Evolutionary conservation across 2,113 vertebrate genomes (phyloP).

Genomic region (Vulpes lagopus): DNA sequence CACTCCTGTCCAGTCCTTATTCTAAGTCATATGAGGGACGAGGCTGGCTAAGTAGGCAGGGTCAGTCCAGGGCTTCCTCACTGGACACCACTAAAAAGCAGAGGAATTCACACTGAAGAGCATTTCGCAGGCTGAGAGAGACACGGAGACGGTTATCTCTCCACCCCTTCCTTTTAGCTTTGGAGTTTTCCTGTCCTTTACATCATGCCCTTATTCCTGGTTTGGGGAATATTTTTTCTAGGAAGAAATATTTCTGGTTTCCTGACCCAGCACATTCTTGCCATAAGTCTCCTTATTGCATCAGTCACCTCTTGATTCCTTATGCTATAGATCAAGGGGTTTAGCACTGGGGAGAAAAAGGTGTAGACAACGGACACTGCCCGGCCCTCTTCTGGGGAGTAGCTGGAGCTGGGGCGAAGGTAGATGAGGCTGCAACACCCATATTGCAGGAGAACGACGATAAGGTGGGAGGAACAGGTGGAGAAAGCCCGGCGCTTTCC

Average conservation of each 20-base stretch:
- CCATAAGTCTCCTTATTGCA: background rate
- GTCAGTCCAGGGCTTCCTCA: background rate
- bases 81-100: background rate
- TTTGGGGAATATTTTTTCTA: background rate
- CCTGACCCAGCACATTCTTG: background rate
- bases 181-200: background rate
- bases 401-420: background rate
- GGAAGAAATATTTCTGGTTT: background rate
- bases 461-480: conserved; percentile 40
- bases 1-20: no score
- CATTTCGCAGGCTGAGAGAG: background rate
- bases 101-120: background rate
- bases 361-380: background rate
- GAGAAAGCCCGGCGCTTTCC: background rate
- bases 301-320: conserved; percentile 9
- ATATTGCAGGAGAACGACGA: background rate
- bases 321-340: conserved; percentile 1
- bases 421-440: background rate
- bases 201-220: background rate
- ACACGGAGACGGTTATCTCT: background rate
- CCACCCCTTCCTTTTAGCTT: no score
- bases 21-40: background rate
- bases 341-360: background rate
- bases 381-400: background rate
- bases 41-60: background rate